Evolutionary conservation across 2,888 invertebrate genomes (phyloP), one percentile per base, ranked within the genome.

Genomic region (Xestoiulus laeticollis): DNA sequence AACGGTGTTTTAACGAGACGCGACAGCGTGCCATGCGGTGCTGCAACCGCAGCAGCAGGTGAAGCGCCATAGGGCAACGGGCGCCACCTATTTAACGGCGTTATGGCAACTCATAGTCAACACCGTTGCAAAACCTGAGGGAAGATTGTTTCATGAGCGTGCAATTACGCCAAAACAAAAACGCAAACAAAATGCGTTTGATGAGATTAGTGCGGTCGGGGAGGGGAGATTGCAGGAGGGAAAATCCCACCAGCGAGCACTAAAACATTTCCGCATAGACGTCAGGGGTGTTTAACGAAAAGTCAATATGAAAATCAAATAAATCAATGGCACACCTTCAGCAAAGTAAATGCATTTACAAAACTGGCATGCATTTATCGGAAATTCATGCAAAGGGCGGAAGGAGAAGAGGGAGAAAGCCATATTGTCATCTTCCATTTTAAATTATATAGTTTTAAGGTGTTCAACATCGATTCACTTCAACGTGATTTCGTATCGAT

Each of bases 51-150:
- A 30, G 78, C 78, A 78, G 78, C 78, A 78, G 78, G 78, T 78
- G 78, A 78, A 78, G 78, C 78, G 78, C 78, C 78, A 78, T 78
- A 30, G 78, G 78, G 78, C 78, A 78, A 78, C 78, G 78, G 30
- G 78, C 78, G 78, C 78, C 78, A 78, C 78, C 78, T 78, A 78
- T 12, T 30, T 30, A 78, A 59, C 59, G 6, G 53, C 53, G 16
- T 19, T 19, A 53, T 53, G 53, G 16, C 48, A 16, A 68, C n/a
- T 68, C 59, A 22, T n/a, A 22, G 26, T 8, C 59, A 26, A n/a
- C 59, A n/a, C 59, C 59, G 59, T 26, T 10, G 26, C 59, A 10
- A 68, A n/a, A 78, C 78, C 30, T 30, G 78, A 30, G 26, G 78
- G 78, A 78, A 78, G 78, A 78, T 30, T 14, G 30, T 26, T 30